Percentiles rank a stretch among this genome's conserved stretches.
Evolutionary conservation across 2,888 invertebrate species (phyloP).

Genomic region (Drosophila pseudotakahashii): DNA sequence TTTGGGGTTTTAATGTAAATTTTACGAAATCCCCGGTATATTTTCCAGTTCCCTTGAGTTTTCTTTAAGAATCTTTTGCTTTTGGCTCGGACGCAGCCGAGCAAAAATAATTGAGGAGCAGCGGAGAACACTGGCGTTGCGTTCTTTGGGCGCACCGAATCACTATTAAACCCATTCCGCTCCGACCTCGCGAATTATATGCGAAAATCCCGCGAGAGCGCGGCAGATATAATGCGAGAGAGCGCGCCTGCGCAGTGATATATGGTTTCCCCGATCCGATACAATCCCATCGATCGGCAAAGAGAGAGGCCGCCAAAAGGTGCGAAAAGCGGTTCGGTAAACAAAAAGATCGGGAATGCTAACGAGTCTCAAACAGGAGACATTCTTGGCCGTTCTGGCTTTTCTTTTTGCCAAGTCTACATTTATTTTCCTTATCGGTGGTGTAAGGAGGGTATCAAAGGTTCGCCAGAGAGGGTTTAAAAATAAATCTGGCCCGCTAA

Average conservation of each 20-base stretch:
- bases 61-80: constrained; percentile 29
- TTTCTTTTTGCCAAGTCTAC: neutral
- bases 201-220: constrained; percentile 64
- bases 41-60: neutral
- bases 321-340: constrained; percentile 48
- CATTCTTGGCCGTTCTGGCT: neutral
- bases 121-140: constrained; percentile 57
- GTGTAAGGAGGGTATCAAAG: neutral
- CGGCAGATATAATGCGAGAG: constrained; percentile 15
- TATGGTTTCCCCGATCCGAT: neutral
- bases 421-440: constrained; percentile 9
- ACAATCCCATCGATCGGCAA: constrained; percentile 50
- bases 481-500: constrained; percentile 66
- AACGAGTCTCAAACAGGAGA: constrained; percentile 7
- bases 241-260: constrained; percentile 48
- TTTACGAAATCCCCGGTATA: constrained; percentile 1
- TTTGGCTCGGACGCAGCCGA: constrained; percentile 37
- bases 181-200: constrained; percentile 82
- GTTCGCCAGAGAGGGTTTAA: constrained; percentile 30
- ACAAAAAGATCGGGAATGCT: constrained; percentile 16
- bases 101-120: constrained; percentile 18
- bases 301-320: constrained; percentile 37
- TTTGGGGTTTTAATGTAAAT: neutral
- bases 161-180: constrained; percentile 81
- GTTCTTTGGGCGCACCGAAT: constrained; percentile 77